These are phyloP conservation scores for Catocala sponsa DNA, from an alignment of 2,888 invertebrate genomes.

Conservation along the genomic window DNA sequence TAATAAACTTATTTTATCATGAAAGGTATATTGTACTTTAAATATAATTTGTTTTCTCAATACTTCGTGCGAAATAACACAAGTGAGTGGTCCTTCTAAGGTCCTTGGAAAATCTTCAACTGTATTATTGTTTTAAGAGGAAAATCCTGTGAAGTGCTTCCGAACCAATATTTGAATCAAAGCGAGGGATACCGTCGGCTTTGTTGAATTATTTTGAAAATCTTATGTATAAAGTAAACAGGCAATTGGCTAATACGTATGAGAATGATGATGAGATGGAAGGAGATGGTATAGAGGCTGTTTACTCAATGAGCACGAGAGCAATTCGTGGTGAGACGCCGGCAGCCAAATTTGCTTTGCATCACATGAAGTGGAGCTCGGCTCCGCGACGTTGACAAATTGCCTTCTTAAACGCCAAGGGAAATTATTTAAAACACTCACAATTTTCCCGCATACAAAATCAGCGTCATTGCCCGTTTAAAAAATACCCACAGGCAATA, in stretches of 20 bases:
- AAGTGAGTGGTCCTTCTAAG: too few relatives aligned
- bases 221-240: slow-evolving; percentile 33
- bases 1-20: slow-evolving; percentile 8
- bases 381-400: slow-evolving; percentile 68
- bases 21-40: slow-evolving; percentile 1
- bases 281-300: slow-evolving; percentile 28
- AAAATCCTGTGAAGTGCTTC: slow-evolving; percentile 15
- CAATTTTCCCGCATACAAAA: slow-evolving; percentile 36
- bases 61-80: slow-evolving; percentile 9
- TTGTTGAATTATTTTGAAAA: slow-evolving; percentile 34
- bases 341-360: slow-evolving; percentile 11
- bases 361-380: slow-evolving; percentile 37
- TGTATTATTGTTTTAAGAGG: slow-evolving; percentile 18
- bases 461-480: slow-evolving; percentile 26
- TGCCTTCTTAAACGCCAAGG: slow-evolving; percentile 58
- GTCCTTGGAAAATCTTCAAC: too few relatives aligned
- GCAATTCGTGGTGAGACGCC: slow-evolving; percentile 24
- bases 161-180: slow-evolving; percentile 15
- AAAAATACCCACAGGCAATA: slow-evolving; percentile 14
- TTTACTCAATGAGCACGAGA: slow-evolving; percentile 31
- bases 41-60: slow-evolving; percentile 12
- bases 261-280: slow-evolving; percentile 41
- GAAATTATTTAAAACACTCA: slow-evolving; percentile 70
- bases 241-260: slow-evolving; percentile 40
- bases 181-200: slow-evolving; percentile 11